These are phyloP conservation scores for Diplosoma virens DNA, from an alignment of 23 tunicate genomes.

Conservation along the genomic window DNA sequence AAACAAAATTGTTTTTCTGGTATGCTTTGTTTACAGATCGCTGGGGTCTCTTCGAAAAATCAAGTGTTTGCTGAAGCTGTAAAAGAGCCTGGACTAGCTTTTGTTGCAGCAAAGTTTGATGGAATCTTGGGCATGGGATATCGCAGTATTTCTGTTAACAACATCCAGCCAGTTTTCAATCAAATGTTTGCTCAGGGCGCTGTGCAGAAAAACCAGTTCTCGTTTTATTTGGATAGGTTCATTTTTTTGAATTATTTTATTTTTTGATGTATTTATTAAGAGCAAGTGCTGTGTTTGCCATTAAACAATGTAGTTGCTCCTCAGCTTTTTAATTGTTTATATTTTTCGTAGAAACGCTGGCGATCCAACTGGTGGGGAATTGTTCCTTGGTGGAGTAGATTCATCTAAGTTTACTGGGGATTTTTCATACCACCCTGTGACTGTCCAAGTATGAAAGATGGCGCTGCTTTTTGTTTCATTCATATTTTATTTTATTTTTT, in stretches of 20 bases:
- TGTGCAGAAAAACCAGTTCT: constrained; percentile 54
- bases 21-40: constrained; percentile 71
- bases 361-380: constrained; percentile 70
- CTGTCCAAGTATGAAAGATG: constrained; percentile 51
- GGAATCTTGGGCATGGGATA: constrained; percentile 88
- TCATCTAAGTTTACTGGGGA: constrained; percentile 47
- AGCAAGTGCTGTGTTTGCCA: too few relatives aligned
- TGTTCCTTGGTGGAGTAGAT: constrained; percentile 78
- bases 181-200: constrained; percentile 56
- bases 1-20: too few relatives aligned
- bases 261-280: too few relatives aligned
- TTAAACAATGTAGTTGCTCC: too few relatives aligned
- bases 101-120: constrained; percentile 88
- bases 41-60: constrained; percentile 45
- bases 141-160: constrained; percentile 67
- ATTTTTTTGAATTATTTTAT: too few relatives aligned
- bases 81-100: constrained; percentile 81
- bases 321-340: too few relatives aligned
- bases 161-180: constrained; percentile 79
- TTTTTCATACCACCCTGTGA: constrained; percentile 53
- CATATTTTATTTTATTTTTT: too few relatives aligned
- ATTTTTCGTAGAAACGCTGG: constrained; percentile 40
- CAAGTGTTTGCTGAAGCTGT: constrained; percentile 91
- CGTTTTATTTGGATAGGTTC: constrained; percentile 70
- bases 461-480: too few relatives aligned